Conservation (phyloP, 2,113 vertebrate genomes). For the Thamnaconus septentrionalis region DNA sequence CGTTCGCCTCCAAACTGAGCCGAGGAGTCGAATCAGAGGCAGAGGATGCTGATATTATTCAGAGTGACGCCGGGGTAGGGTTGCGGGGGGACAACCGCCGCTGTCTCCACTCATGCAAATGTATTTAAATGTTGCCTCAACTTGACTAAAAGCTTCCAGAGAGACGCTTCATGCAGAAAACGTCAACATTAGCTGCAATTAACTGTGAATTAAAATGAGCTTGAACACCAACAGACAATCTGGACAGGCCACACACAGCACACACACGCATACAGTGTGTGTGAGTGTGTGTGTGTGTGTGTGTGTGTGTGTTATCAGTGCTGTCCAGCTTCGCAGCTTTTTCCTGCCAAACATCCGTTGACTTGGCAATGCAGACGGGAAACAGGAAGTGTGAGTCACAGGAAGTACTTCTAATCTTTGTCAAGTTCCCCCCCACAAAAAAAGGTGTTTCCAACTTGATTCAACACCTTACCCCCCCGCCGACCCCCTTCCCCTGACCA, state of each 20-base stretch:
- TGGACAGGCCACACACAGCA: neutral
- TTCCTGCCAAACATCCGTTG: constrained; percentile 70
- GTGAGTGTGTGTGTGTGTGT: neutral
- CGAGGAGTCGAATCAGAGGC: neutral
- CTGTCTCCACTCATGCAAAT: constrained; percentile 1
- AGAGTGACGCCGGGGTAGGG: neutral
- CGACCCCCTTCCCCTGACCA: no score
- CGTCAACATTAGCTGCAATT: neutral
- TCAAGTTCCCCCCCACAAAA: neutral
- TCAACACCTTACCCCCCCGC: no score
- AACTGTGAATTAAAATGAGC: neutral
- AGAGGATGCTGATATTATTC: neutral
- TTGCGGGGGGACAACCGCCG: neutral
- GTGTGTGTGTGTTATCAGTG: constrained; percentile 53
- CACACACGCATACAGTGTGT: neutral
- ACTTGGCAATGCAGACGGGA: constrained; percentile 60
- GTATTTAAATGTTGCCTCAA: neutral
- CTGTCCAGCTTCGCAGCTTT: constrained; percentile 51
- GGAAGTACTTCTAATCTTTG: constrained; percentile 58
- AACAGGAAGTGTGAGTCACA: constrained; percentile 63
- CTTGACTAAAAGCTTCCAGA: neutral
- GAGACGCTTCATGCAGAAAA: neutral
- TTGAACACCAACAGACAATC: neutral
- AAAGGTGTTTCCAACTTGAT: no score
- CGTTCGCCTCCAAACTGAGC: no score